Evolutionary conservation across 2,888 invertebrate genomes (phyloP), one percentile per base, ranked within the genome.

Genomic region (Sipha maydis): DNA sequence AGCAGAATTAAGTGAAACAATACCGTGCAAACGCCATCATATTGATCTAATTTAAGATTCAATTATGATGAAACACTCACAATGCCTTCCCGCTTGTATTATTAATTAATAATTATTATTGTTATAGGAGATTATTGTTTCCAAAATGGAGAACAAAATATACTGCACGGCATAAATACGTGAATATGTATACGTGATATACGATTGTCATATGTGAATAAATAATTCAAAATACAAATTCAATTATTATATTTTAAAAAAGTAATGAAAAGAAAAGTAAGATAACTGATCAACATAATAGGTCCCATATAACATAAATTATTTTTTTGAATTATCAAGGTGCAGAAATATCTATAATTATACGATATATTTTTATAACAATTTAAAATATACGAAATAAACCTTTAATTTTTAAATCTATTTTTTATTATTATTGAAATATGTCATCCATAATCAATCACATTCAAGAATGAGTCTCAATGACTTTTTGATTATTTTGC

Each of bases 21-120:
- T 38, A n/a, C 28, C 28, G 8, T 3, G 28, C 28, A 21, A 34
- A 73, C 84, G 75, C 25, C 67, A 34, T 5, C 73, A 31, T 84
- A 21, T 56, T 41, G 61, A 61, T 61, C 75, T 28, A 76, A 84
- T 84, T 61, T 76, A 61, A 61, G 84, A 84, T 84, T 84, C 84
- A 84, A 84, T 84, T 84, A 28, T 41, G 41, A 84, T 38, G 75
- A 76, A 28, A 61, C 48, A 54, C n/a, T 34, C 56, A 75, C 75
- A 75, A 48, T 83, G n/a, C 38, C n/a, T 9, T 19, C 4, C 25
- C 3, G 41, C 61, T 28, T 28, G 21, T 71, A 31, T 71, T 56
- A 83, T 83, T 54, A 75, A 56, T 71, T 56, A 83, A 75, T 54
- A 75, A 56, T 83, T 38, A 83, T 83, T 75, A 83, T 75, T 75